Percentiles rank a stretch among this genome's conserved stretches.
Conservation (phyloP, 2,797 vertebrate species). For the Coreius guichenoti region DNA sequence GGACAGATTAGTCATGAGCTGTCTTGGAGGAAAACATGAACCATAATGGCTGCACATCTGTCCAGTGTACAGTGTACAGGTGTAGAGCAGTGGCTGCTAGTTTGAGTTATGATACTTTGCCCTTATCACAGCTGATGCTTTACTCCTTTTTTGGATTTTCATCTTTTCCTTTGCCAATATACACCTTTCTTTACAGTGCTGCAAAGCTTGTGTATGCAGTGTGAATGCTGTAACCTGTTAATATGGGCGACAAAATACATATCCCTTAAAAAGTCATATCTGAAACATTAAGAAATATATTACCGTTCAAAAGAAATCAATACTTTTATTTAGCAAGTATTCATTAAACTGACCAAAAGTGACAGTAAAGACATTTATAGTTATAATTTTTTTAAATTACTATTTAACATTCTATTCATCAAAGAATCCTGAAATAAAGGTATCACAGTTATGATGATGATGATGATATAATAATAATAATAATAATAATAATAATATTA, state of each 20-base stretch:
- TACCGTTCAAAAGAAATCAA: neutral
- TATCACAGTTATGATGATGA: too few species aligned
- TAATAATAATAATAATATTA: neutral
- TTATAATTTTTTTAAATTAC: neutral
- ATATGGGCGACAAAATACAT: neutral
- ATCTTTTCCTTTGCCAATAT: neutral
- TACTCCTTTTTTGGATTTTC: neutral
- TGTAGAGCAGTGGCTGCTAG: neutral
- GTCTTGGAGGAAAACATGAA: constrained; percentile 37
- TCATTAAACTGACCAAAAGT: neutral
- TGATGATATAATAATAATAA: neutral
- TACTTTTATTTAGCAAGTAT: neutral
- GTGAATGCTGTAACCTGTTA: neutral
- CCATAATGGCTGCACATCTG: constrained; percentile 46
- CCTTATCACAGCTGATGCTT: neutral
- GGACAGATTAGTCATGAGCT: constrained; percentile 42
- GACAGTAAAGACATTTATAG: too few species aligned
- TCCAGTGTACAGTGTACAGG: too few species aligned
- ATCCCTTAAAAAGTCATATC: neutral
- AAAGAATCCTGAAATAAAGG: neutral
- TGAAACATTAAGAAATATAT: neutral
- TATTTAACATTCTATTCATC: neutral
- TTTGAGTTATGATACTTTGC: constrained; percentile 16
- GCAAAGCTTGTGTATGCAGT: neutral
- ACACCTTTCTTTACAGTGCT: neutral